Base-by-base conservation (phyloP, 2,113 vertebrate genomes). In the Zosterops japonicus region DNA sequence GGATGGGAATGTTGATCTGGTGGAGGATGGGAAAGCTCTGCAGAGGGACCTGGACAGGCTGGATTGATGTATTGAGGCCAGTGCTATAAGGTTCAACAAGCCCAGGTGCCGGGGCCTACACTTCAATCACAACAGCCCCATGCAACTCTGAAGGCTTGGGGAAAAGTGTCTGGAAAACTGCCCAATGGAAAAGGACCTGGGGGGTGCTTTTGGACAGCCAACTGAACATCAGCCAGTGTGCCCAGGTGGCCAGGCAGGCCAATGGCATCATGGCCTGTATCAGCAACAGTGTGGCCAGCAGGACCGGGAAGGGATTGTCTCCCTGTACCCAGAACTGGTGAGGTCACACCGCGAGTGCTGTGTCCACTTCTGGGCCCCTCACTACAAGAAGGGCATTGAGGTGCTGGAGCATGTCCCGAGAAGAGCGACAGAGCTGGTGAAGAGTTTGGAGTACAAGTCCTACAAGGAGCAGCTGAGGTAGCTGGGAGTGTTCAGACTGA, bases 61-160 rank as follows among this genome's bases (percentile, higher is more conserved):
- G 60, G 23, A 39, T 59, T 0, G 0, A 1, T 28, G 35, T 27
- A 4, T 42, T 35, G 31, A 57, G 57, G 60, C 52, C 57, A 20
- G 5, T 28, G 20, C 46, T 27, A 3, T n/a, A 44, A 52, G 52
- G 15, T 24, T 44, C 33, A 74, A 5, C 5, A 36, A 59, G 52
- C 23, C 36, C 0, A 0, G 1, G 23, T 12, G 33, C 31, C 0
- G 0, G 11, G 11, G 53, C 23, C 53, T 23, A 13, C 8, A 3
- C 33, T 89, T 44, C 7, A 19, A 0, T 72, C 46, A 7, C 33
- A 46, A 2, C 15, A 39, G 12, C 25, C 9, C n/a, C 0, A 0
- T 67, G 52, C 36, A 24, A 5, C 0, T 1, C 36, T 28, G 12
- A 16, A 59, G 36, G 14, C 52, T 17, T 44, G 33, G 52, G 28